Conservation (phyloP, 2,113 vertebrate species). For the Mandrillus leucophaeus region DNA sequence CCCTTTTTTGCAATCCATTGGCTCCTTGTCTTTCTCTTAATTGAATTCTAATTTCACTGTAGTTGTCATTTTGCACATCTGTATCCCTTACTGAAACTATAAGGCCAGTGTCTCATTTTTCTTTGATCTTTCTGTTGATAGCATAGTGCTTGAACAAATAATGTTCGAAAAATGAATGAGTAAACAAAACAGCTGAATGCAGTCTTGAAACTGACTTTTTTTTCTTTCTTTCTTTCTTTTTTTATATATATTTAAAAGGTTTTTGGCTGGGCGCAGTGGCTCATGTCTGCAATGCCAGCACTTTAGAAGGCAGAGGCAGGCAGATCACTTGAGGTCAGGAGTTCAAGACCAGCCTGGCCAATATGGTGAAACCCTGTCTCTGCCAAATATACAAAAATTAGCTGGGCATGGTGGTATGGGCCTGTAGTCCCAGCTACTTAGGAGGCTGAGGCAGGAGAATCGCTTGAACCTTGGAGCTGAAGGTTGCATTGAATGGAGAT, state of each 20-base stretch:
- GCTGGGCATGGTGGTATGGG: too few species aligned
- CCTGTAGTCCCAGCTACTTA: too few species aligned
- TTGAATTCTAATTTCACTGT: not conserved
- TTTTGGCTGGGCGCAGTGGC: not conserved
- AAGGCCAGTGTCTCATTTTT: not conserved
- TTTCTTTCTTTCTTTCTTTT: fast-evolving
- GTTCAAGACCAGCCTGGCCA: too few species aligned
- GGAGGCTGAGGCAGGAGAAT: too few species aligned
- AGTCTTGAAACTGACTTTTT: not conserved
- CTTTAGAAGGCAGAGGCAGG: too few species aligned
- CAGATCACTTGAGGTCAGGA: too few species aligned
- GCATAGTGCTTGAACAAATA: not conserved
- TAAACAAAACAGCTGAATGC: not conserved
- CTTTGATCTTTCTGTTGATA: not conserved
- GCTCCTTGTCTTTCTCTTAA: not conserved
- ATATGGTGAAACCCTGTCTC: too few species aligned
- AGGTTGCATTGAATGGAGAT: too few species aligned
- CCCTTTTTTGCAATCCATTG: not conserved
- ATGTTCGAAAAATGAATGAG: not conserved
- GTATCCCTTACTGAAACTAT: not conserved
- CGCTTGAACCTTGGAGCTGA: too few species aligned
- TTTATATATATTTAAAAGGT: not conserved
- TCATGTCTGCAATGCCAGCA: too few species aligned
- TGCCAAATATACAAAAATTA: too few species aligned
- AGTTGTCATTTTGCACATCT: not conserved